Conservation (phyloP, 2,888 invertebrate genomes). For the Perithous albicinctus region DNA sequence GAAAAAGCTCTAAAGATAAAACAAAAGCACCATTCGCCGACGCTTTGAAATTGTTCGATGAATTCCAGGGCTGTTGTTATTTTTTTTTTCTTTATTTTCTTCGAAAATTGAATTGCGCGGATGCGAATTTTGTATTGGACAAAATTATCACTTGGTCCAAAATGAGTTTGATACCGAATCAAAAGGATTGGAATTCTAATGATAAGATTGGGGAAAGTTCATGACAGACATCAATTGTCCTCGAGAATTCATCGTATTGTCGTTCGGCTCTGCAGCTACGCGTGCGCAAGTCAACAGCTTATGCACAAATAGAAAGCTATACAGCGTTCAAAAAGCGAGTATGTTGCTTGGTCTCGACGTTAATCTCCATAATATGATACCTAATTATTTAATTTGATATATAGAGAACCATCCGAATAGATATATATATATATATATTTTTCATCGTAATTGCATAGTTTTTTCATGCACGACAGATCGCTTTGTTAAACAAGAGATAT, state of each 20-base stretch:
- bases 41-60: conserved; percentile 30
- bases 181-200: background rate
- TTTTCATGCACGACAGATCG: conserved; percentile 71
- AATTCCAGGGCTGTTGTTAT: conserved; percentile 44
- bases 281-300: conserved; percentile 48
- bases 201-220: conserved; percentile 10
- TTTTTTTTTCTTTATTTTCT: conserved; percentile 15
- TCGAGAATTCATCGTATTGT: conserved; percentile 28
- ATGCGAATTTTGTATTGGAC: background rate
- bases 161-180: conserved; percentile 5
- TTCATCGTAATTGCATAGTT: conserved; percentile 69
- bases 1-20: background rate
- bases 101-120: conserved; percentile 4
- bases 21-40: conserved; percentile 39
- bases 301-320: conserved; percentile 30
- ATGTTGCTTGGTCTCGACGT: conserved; percentile 42
- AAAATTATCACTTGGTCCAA: conserved; percentile 36
- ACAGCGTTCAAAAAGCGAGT: conserved; percentile 24
- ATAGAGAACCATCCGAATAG: conserved; percentile 37
- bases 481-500: conserved; percentile 64
- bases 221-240: conserved; percentile 15
- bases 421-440: conserved; percentile 68
- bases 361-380: conserved; percentile 17
- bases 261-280: conserved; percentile 22
- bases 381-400: conserved; percentile 53